Conservation (phyloP, 92 coral and sea anemone genomes). For the Plumapathes pennacea region DNA sequence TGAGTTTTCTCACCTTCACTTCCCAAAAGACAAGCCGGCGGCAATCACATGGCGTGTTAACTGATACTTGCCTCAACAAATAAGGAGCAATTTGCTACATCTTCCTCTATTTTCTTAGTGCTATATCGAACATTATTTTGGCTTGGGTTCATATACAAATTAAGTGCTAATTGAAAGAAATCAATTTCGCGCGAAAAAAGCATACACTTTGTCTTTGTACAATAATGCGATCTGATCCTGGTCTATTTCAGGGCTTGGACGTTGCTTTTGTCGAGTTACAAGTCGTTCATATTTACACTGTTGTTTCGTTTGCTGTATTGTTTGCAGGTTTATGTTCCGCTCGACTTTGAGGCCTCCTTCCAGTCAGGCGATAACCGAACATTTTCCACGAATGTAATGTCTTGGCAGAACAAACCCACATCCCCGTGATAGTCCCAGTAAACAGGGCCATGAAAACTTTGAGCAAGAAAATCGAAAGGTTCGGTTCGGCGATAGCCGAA, state of each 20-base stretch:
- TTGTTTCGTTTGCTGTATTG: constrained; percentile 63
- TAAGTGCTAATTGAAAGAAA: constrained; percentile 47
- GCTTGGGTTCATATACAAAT: constrained; percentile 45
- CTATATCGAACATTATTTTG: too few relatives aligned
- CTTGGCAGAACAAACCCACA: constrained; percentile 93
- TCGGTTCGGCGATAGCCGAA: constrained; percentile 77
- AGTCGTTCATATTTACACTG: constrained; percentile 56
- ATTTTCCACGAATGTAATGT: constrained; percentile 76
- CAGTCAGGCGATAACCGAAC: constrained; percentile 51
- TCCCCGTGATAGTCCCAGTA: constrained; percentile 88
- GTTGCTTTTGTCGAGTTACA: background rate
- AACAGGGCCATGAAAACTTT: constrained; percentile 93
- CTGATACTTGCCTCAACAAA: too few relatives aligned
- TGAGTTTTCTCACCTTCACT: too few relatives aligned
- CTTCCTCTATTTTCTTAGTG: too few relatives aligned
- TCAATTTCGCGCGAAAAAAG: constrained; percentile 9
- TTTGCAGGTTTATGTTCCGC: constrained; percentile 19
- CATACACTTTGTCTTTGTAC: too few relatives aligned
- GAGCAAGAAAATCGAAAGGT: constrained; percentile 76
- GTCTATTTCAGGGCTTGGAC: too few relatives aligned
- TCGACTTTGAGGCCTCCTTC: constrained; percentile 51
- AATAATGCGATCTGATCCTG: too few relatives aligned
- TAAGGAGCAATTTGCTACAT: too few relatives aligned
- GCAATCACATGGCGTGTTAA: too few relatives aligned
- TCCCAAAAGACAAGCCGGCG: too few relatives aligned